Base-by-base conservation (phyloP, 2,113 vertebrate species). In the Misgurnus anguillicaudatus region DNA sequence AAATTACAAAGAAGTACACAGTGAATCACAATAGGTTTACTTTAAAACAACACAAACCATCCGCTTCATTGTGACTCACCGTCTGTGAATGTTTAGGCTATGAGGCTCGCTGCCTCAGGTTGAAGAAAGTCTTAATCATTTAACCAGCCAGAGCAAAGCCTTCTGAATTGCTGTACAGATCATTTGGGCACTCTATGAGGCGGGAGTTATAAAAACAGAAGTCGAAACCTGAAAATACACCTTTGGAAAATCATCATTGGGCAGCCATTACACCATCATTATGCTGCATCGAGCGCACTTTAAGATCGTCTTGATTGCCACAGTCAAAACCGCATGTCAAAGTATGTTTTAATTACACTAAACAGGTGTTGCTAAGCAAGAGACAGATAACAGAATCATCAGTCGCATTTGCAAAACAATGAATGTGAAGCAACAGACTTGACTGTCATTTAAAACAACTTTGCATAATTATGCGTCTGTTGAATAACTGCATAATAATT, bases 401-500 rank as follows among this genome's bases (percentile, higher is more conserved):
- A 92, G 80, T 85, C 41, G 41, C 87, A 90, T 92, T 91, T 90
- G 89, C 91, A 91, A 91, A 90, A 92, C 91, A 93, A 90, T 90
- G 86, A 88, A 85, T 69, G 87, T 86, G 88, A 90, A 88, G 88
- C 83, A 78, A 82, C 85, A 88, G 84, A 91, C 89, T 90, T 89
- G 87, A 85, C 88, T 82, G 68, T 87, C 89, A 86, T 89, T 92
- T 89, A 79, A 88, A 87, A 58, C 84, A 83, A 87, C 89, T 90
- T 85, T 87, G 89, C 91, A 92, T 93, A 92, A 91, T 91, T 90
- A 89, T 79, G 85, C 85, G 87, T 81, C 87, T 53, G 82, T 88
- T 91, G 89, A 92, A 92, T 90, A 89, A 87, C 86, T 88, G 85
- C 88, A 89, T 91, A 92, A 92, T 91, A 90, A 90, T 87, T 82